A percentile compares a stretch with the other conserved stretches of the same genome.
Conservation (phyloP, 92 coral and sea anemone genomes). For the Porites rus region DNA sequence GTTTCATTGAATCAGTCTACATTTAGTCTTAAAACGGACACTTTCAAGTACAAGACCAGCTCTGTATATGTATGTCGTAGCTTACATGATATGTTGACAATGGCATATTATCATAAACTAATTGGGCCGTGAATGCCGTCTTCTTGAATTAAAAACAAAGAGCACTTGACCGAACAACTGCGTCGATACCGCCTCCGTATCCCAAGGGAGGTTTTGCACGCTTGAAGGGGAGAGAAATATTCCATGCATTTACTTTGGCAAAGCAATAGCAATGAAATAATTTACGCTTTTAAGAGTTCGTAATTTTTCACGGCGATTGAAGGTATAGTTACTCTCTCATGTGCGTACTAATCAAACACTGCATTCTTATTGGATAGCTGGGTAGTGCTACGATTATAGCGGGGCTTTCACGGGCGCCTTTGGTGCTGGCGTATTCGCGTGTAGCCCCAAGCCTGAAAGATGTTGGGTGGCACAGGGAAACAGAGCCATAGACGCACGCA, state of each 20-base stretch:
- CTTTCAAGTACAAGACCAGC: constrained; percentile 1
- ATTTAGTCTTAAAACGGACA: too few species aligned
- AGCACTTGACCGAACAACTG: constrained; percentile 13
- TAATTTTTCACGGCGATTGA: not conserved
- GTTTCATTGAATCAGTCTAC: not conserved
- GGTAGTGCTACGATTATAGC: not conserved
- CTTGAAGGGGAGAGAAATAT: constrained; percentile 13
- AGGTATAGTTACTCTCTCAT: not conserved
- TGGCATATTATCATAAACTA: constrained; percentile 24
- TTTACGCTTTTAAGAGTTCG: not conserved
- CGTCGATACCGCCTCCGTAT: constrained; percentile 3
- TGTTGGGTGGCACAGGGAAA: too few species aligned
- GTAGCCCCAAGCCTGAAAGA: too few species aligned
- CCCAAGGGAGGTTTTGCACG: constrained; percentile 8
- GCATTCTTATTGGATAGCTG: not conserved
- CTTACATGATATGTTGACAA: constrained; percentile 22
- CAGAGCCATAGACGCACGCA: too few species aligned
- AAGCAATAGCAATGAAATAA: not conserved
- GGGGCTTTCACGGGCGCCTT: too few species aligned
- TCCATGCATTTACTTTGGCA: not conserved
- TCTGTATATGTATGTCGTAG: constrained; percentile 5
- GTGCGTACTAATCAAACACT: not conserved
- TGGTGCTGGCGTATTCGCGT: too few species aligned
- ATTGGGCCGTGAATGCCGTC: constrained; percentile 11
- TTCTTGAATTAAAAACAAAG: not conserved